Percentiles rank a stretch among this genome's conserved stretches.
Conservation (phyloP, 2,888 invertebrate species). For the Charanyca ferruginea region DNA sequence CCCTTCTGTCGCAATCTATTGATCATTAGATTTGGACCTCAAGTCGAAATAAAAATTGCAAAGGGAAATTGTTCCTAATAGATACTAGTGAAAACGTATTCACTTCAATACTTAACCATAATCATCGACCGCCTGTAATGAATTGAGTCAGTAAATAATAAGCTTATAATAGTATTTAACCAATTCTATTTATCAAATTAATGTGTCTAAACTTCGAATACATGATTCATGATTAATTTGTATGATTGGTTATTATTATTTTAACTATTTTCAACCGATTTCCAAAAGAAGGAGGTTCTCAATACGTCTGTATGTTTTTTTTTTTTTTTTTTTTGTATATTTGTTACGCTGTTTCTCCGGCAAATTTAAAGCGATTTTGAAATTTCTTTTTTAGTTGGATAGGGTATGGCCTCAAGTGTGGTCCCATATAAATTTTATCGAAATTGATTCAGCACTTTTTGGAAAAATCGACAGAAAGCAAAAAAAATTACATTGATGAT, state of each 20-base stretch:
- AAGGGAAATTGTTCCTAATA: conserved; percentile 28
- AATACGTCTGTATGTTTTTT: no score
- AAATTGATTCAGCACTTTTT: no score
- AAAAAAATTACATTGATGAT: no score
- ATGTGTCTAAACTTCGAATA: background rate
- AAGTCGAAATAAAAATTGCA: conserved; percentile 19
- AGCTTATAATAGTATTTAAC: background rate
- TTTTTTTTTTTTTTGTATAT: no score
- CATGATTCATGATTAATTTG: background rate
- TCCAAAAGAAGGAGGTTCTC: no score
- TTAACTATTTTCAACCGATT: no score
- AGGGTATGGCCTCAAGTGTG: no score
- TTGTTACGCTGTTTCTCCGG: no score
- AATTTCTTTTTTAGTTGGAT: no score
- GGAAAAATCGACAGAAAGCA: no score
- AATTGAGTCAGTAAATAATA: background rate
- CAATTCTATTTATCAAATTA: background rate
- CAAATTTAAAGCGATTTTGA: no score
- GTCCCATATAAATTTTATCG: no score
- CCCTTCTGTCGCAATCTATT: background rate
- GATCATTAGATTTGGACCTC: conserved; percentile 36
- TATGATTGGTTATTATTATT: background rate
- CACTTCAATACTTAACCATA: conserved; percentile 3
- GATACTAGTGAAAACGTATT: background rate
- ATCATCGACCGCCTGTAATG: conserved; percentile 6